These are phyloP conservation scores for Lontra canadensis DNA, from an alignment of 2,113 vertebrate genomes.

Conservation along the genomic window DNA sequence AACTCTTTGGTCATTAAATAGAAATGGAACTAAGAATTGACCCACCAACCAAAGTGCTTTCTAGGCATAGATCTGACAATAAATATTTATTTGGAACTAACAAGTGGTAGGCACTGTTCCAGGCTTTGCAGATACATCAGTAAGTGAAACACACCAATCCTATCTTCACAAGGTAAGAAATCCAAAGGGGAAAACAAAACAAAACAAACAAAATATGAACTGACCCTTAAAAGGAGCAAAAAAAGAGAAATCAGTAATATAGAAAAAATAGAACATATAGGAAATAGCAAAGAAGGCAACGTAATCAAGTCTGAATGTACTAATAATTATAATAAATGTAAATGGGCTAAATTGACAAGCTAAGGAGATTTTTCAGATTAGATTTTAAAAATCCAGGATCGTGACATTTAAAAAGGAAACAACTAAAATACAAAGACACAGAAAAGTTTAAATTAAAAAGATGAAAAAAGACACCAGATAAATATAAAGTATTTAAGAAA, in stretches of 20 bases:
- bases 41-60: neutral
- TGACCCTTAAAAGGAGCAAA: neutral
- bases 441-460: neutral
- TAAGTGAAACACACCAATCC: neutral
- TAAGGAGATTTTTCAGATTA: neutral
- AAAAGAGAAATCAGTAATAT: neutral
- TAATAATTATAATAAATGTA: neutral
- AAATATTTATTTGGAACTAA: neutral
- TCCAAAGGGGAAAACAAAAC: neutral
- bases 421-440: neutral
- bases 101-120: neutral
- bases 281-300: neutral
- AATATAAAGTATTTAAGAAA: conserved; percentile 24
- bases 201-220: neutral
- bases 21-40: neutral
- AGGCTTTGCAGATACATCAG: neutral
- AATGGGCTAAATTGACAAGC: neutral
- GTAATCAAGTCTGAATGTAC: neutral
- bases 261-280: neutral
- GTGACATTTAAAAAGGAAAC: neutral
- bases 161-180: neutral
- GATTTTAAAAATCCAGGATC: neutral
- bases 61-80: neutral
- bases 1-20: neutral
- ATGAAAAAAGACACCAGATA: neutral